Base-by-base conservation (phyloP, 2,113 vertebrate species). In the Aldabrachelys gigantea region DNA sequence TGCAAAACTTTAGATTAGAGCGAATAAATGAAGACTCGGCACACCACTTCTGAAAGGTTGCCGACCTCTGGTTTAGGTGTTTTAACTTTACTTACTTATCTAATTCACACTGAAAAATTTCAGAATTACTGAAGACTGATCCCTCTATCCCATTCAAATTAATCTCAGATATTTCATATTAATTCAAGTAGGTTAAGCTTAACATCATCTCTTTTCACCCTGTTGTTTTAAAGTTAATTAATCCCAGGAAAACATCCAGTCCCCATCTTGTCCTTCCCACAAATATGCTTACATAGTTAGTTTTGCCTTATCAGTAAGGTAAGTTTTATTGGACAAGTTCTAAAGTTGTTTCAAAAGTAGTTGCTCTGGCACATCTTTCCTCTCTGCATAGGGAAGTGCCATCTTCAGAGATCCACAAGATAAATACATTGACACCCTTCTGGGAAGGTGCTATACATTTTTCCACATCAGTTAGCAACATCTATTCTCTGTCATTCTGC, bases 261-360 rank as follows among this genome's bases (percentile, higher is more conserved):
- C 78, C 79, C 10, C 0, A 0, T 8, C 17, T 56, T 56, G 54
- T 56, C 62, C 8, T 3, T 25, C 31, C 5, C 4, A 11, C n/a
- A 75, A n/a, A 38, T 38, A 8, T 72, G 19, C 16, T 72, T n/a
- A 72, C 9, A 16, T 78, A 49, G 1, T 19, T 17, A 35, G 76
- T 25, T 92, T 38, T 72, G 65, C 10, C 4, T 5, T 87, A 24
- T 52, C 54, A 35, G 2, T 27, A 90, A 1, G 17, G 4, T 50
- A 72, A 29, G 11, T 87, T 87, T 3, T 11, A 0, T 22, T 31
- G 35, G 21, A 12, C 69, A 56, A 9, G 27, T 91, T 9, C 8
- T 1, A 79, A 79, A 56, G 9, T 50, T 88, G 3, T 62, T n/a
- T 19, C 80, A 44, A 57, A 1, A 41, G 0, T 49, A 27, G 47